These are phyloP conservation scores for Antheraea assamensis DNA, from an alignment of 2,888 invertebrate genomes.

Conservation along the genomic window DNA sequence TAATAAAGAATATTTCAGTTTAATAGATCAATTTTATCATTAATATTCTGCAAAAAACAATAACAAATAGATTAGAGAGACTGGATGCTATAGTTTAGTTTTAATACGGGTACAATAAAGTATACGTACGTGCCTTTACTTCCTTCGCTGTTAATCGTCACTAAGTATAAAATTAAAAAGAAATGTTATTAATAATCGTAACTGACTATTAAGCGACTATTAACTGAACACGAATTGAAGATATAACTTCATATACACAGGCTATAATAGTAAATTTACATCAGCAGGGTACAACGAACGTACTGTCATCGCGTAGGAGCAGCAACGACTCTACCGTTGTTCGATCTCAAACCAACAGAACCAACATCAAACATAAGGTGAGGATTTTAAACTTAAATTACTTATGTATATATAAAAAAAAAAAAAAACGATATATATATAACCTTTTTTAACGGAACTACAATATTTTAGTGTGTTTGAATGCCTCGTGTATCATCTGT, in stretches of 20 bases:
- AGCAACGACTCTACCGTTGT: conserved; percentile 91
- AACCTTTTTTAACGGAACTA: too few relatives aligned
- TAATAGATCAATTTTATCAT: background rate
- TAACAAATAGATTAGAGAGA: background rate
- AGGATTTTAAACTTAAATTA: conserved; percentile 25
- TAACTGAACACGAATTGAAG: background rate
- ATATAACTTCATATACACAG: background rate
- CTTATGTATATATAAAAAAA: too few relatives aligned
- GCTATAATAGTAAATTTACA: conserved; percentile 16
- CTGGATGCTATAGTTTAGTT: background rate
- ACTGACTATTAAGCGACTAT: too few relatives aligned
- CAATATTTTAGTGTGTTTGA: too few relatives aligned
- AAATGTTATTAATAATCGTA: too few relatives aligned
- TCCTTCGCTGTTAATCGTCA: too few relatives aligned
- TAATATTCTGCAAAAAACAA: background rate
- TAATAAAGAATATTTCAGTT: background rate
- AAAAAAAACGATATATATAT: too few relatives aligned
- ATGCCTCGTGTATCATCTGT: too few relatives aligned
- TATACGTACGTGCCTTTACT: too few relatives aligned
- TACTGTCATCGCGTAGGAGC: conserved; percentile 89
- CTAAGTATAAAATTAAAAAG: background rate
- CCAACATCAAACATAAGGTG: conserved; percentile 79
- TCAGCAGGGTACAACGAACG: conserved; percentile 87
- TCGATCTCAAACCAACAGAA: conserved; percentile 73
- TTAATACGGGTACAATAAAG: too few relatives aligned